These are phyloP conservation scores for Sarotherodon lohbergeri DNA, from an alignment of 2,113 vertebrate species.

Conservation along the genomic window DNA sequence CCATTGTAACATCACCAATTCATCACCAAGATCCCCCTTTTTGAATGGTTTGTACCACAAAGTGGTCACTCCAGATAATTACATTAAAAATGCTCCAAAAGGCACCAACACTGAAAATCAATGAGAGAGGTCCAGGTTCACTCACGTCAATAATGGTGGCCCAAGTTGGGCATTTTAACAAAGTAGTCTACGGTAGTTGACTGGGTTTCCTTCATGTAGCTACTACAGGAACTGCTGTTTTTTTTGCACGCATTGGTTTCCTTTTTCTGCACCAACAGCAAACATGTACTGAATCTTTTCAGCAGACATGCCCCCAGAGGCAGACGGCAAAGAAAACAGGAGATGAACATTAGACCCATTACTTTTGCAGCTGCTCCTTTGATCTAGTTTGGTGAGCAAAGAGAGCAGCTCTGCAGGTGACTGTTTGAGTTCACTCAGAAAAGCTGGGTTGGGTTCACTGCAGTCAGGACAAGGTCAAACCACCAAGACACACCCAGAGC, in stretches of 20 bases:
- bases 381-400: background rate
- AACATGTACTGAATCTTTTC: background rate
- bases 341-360: background rate
- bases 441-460: background rate
- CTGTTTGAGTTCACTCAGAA: background rate
- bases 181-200: background rate
- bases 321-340: background rate
- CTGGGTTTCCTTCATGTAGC: background rate
- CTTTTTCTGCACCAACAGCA: background rate
- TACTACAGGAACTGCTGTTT: background rate
- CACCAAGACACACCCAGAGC: conserved; percentile 4
- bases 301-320: background rate
- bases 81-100: background rate
- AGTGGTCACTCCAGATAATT: background rate
- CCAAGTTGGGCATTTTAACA: background rate
- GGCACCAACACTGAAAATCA: background rate
- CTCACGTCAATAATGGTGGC: background rate
- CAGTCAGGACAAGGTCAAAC: background rate
- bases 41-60: background rate
- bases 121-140: background rate
- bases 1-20: background rate
- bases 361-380: background rate
- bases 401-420: conserved; percentile 10
- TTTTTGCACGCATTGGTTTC: background rate
- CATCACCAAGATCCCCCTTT: background rate